Base-by-base conservation (phyloP, 1,140 invertebrate species). In the Lucilia cuprina region DNA sequence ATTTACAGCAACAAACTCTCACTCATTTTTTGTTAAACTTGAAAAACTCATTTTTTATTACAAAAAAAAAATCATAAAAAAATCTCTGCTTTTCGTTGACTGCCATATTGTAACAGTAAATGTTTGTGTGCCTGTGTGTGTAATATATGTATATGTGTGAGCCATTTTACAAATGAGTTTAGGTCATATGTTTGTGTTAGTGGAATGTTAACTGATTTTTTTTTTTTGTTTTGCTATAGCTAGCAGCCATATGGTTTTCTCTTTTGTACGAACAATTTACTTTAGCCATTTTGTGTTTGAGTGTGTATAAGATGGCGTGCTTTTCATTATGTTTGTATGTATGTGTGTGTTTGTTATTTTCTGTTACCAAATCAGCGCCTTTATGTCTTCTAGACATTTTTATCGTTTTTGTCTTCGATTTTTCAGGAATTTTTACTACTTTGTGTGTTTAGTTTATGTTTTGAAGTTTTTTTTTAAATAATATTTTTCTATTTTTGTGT, bases 351-450 rank as follows among this genome's bases (percentile, higher is more conserved):
- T 17, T 14, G 55, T 70, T 70, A 17, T 12, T 21, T 70, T 70
- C 65, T 70, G n/a, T 41, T 41, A 70, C 77, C n/a, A 80, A 78
- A 80, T 80, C 77, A 80, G 77, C 77, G 77, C 25, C 41, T 80
- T 80, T 49, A 80, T 80, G 19, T 80, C 41, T 80, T 88, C 88
- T 86, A 90, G 89, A 88, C 88, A 90, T 90, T 90, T 90, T 90
- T 90, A 90, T 90, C 88, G 87, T 86, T 90, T 84, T 86, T 87
- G 87, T 88, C 87, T 90, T 90, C 89, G 89, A 90, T 90, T 89
- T 60, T 70, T 70, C n/a, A 70, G n/a, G 65, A 70, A 70, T 70
- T 70, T 70, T 70, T 19, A 70, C 65, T 70, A 21, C 65, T n/a
- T 78, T 74, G 19, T 41, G 41, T 41, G 41, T 50, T 86, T 86